Evolutionary conservation across 2,113 vertebrate genomes (phyloP).

Genomic region (Cynopterus brachyotis): DNA sequence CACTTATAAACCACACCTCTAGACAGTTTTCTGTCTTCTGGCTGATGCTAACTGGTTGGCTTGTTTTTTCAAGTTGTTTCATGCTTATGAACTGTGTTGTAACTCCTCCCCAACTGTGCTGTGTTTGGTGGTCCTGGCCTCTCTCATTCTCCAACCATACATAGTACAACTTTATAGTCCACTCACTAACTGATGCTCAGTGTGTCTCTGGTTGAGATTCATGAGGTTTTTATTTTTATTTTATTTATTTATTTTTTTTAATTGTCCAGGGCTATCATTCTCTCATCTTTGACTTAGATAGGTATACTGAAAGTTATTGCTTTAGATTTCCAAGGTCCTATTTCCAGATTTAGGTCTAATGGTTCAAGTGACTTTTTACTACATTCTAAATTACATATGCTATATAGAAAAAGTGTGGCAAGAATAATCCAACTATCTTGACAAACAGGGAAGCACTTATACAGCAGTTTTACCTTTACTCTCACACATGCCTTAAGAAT

Average conservation of each 20-base stretch:
- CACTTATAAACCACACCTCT: background rate
- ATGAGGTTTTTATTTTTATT: background rate
- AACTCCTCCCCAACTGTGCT: rapidly evolving
- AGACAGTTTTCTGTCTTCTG: background rate
- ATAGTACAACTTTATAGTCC: background rate
- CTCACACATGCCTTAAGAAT: background rate
- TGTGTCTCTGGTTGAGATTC: background rate
- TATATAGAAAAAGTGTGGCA: background rate
- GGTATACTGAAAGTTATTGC: background rate
- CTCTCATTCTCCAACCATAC: background rate
- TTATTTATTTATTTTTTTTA: background rate
- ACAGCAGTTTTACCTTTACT: background rate
- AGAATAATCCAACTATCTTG: background rate
- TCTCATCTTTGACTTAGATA: background rate
- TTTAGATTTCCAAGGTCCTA: background rate
- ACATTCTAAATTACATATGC: background rate
- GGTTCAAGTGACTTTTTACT: background rate
- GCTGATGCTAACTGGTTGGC: background rate
- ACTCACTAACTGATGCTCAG: background rate
- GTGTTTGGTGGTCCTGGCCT: background rate
- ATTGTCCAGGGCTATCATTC: background rate
- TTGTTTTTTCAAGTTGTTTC: background rate
- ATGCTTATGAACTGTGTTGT: background rate
- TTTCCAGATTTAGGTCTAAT: background rate
- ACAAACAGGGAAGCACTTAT: background rate